Conservation (phyloP, 2,888 invertebrate species). For the Xestoiulus laeticollis region DNA sequence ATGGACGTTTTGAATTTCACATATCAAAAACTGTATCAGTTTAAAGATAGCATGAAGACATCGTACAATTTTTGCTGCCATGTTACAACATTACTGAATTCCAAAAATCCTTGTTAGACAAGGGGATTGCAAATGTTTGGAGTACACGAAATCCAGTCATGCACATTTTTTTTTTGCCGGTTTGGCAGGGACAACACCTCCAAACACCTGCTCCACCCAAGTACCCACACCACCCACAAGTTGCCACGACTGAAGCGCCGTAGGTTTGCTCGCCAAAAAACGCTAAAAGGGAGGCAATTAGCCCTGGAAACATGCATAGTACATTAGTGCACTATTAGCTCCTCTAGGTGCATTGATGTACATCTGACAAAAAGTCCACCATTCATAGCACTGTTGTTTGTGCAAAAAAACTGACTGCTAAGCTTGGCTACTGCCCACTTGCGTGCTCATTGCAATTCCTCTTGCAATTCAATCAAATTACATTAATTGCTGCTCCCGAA, state of each 20-base stretch:
- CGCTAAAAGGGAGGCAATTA: slow-evolving; percentile 38
- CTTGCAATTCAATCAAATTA: slow-evolving; percentile 49
- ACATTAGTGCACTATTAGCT: slow-evolving; percentile 40
- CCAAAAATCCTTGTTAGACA: slow-evolving; percentile 22
- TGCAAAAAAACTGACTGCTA: neutral
- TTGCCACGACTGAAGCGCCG: neutral
- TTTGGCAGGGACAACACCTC: neutral
- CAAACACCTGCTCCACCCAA: slow-evolving; percentile 23
- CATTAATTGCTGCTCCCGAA: slow-evolving; percentile 46
- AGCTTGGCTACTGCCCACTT: slow-evolving; percentile 36
- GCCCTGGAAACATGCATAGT: slow-evolving; percentile 41
- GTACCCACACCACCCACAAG: neutral
- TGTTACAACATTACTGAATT: neutral
- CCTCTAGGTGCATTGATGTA: slow-evolving; percentile 35
- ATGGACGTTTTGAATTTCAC: too few species aligned
- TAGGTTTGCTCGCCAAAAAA: slow-evolving; percentile 15
- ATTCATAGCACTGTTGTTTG: neutral
- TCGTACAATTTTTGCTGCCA: neutral
- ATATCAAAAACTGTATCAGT: too few species aligned
- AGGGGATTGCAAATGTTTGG: slow-evolving; percentile 34
- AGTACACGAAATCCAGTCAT: slow-evolving; percentile 39
- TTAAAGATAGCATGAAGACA: neutral
- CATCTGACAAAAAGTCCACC: slow-evolving; percentile 40
- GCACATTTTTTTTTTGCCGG: slow-evolving; percentile 2
- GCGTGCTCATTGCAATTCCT: slow-evolving; percentile 37